Evolutionary conservation across 2,113 vertebrate species (phyloP).

Genomic region (Bos javanicus): DNA sequence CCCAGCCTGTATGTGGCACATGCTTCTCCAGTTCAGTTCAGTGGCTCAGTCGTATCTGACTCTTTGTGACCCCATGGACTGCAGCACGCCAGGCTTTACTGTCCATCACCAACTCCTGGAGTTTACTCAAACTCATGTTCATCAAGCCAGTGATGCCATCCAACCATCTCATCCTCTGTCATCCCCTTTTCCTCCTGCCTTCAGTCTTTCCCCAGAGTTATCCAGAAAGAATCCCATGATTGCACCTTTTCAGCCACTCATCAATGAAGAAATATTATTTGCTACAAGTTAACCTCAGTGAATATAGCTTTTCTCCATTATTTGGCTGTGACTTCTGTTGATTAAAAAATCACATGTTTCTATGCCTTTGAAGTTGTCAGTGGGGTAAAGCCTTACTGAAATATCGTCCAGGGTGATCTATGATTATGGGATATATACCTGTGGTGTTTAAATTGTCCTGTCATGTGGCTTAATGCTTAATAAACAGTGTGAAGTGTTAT

Average conservation of each 20-base stretch:
- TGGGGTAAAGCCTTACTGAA: constrained; percentile 12
- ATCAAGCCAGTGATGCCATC: neutral
- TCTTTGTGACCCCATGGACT: neutral
- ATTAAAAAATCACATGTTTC: neutral
- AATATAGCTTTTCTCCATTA: neutral
- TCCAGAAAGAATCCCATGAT: neutral
- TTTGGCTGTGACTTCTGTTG: constrained; percentile 7
- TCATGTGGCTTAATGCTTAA: neutral
- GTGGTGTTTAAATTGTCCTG: constrained; percentile 24
- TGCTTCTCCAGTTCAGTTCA: neutral
- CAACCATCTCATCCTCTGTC: neutral
- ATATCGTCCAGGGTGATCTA: neutral
- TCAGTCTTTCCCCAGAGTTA: neutral
- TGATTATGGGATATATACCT: neutral
- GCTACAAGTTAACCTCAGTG: neutral
- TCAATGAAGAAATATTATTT: neutral
- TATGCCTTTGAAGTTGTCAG: neutral
- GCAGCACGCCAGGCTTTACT: neutral
- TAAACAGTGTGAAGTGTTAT: constrained; percentile 27
- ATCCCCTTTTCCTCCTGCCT: neutral
- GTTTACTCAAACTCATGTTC: neutral
- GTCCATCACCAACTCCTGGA: neutral
- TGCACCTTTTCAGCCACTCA: neutral
- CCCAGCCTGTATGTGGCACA: accelerated
- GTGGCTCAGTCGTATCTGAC: neutral